Percentiles rank a stretch among this genome's conserved stretches.
Evolutionary conservation across 23 tunicate species (phyloP).

Genomic region (Halocynthia aurantium): DNA sequence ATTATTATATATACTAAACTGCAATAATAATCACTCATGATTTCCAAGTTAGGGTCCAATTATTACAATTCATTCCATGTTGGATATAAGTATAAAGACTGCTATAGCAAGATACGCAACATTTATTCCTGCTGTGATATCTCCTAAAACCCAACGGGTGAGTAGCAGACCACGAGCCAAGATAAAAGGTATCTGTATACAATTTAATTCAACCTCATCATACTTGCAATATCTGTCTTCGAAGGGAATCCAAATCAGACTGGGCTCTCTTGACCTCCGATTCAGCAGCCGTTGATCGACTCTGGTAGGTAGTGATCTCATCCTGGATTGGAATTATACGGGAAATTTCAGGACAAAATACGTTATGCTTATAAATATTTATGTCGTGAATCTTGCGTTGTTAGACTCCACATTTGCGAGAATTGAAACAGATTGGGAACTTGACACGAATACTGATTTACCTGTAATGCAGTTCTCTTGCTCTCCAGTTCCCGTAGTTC

Average conservation of each 20-base stretch:
- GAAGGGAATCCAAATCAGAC: slow-evolving; percentile 44
- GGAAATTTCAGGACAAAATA: too few relatives aligned
- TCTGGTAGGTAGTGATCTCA: slow-evolving; percentile 45
- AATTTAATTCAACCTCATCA: too few relatives aligned
- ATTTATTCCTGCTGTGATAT: background rate
- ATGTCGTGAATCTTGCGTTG: too few relatives aligned
- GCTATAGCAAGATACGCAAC: background rate
- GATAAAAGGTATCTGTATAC: too few relatives aligned
- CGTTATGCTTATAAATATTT: too few relatives aligned
- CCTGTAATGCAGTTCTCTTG: slow-evolving; percentile 68
- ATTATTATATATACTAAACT: too few relatives aligned
- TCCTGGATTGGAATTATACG: slow-evolving; percentile 25
- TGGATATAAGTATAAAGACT: background rate
- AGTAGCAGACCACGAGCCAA: too few relatives aligned
- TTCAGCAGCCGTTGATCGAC: slow-evolving; percentile 22
- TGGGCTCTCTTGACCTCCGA: slow-evolving; percentile 54
- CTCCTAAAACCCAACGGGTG: background rate
- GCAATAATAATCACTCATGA: too few relatives aligned
- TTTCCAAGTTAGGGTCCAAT: background rate
- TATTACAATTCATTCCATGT: background rate
- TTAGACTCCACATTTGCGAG: background rate
- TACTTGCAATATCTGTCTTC: slow-evolving; percentile 81
- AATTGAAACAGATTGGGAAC: background rate
- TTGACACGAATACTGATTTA: background rate
- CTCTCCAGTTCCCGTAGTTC: slow-evolving; percentile 81